These are phyloP conservation scores for Habropoda laboriosa DNA, from an alignment of 1,140 invertebrate species.

Conservation along the genomic window DNA sequence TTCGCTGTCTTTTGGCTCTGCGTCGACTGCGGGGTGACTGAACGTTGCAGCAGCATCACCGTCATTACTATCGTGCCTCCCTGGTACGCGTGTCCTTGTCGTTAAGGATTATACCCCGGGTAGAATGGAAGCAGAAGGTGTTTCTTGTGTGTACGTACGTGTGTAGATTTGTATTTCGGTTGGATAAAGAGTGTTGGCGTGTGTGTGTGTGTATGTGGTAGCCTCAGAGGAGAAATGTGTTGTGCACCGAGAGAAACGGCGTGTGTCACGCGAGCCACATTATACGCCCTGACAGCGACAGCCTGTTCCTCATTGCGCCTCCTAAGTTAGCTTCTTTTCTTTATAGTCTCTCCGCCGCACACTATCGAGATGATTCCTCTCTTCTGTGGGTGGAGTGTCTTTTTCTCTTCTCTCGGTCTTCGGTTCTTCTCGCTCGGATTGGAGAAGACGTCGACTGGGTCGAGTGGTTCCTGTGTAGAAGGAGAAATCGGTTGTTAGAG, in stretches of 20 bases:
- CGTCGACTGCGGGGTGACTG: constrained; percentile 80
- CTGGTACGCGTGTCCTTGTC: constrained; percentile 67
- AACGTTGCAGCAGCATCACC: constrained; percentile 83
- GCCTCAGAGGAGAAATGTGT: constrained; percentile 3
- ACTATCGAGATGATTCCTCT: background rate
- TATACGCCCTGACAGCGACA: constrained; percentile 10
- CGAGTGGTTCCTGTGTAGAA: no score
- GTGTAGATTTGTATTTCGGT: no score
- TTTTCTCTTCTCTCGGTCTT: no score
- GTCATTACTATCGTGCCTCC: constrained; percentile 81
- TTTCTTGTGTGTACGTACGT: no score
- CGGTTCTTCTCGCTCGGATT: no score
- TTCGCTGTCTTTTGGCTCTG: constrained; percentile 78
- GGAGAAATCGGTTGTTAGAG: no score
- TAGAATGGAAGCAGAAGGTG: constrained; percentile 24
- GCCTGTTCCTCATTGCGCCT: constrained; percentile 29
- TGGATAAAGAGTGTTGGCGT: background rate
- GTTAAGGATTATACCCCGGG: constrained; percentile 55
- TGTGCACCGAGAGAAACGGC: constrained; percentile 23
- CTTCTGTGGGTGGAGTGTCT: no score
- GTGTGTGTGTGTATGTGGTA: constrained; percentile 9
- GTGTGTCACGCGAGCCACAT: constrained; percentile 58
- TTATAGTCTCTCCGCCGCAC: background rate
- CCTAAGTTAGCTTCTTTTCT: background rate
- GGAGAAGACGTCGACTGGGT: no score